Conservation (phyloP, 2,113 vertebrate genomes). For the Carettochelys insculpta region DNA sequence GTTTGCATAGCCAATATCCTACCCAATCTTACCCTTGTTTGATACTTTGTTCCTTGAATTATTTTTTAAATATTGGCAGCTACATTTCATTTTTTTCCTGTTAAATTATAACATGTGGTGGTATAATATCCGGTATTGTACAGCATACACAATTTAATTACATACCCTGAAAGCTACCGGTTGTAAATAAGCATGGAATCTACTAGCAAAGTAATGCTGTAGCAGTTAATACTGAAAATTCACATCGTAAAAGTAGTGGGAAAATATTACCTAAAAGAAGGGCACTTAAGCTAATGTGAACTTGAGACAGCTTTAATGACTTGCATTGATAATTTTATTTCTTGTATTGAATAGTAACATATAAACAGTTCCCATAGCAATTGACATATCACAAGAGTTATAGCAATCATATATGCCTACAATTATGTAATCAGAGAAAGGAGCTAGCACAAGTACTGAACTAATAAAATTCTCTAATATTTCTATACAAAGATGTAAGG, state of each 20-base stretch:
- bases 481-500: neutral
- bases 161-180: neutral
- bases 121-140: neutral
- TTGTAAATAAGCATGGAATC: neutral
- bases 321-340: neutral
- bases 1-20: neutral
- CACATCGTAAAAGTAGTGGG: neutral
- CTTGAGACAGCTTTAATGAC: neutral
- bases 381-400: constrained; percentile 1
- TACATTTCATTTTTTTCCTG: neutral
- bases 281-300: neutral
- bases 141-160: neutral
- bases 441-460: constrained; percentile 16
- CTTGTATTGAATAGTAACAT: neutral
- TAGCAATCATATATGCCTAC: neutral
- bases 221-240: neutral
- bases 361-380: constrained; percentile 7
- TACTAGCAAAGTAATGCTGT: neutral
- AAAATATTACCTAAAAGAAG: neutral
- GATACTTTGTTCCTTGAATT: neutral
- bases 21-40: neutral
- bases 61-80: neutral
- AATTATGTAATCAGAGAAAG: constrained; percentile 41
- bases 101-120: neutral
- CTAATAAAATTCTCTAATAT: neutral